These are phyloP conservation scores for Bolborhynchus lineola DNA, from an alignment of 2,113 vertebrate genomes.

Conservation along the genomic window DNA sequence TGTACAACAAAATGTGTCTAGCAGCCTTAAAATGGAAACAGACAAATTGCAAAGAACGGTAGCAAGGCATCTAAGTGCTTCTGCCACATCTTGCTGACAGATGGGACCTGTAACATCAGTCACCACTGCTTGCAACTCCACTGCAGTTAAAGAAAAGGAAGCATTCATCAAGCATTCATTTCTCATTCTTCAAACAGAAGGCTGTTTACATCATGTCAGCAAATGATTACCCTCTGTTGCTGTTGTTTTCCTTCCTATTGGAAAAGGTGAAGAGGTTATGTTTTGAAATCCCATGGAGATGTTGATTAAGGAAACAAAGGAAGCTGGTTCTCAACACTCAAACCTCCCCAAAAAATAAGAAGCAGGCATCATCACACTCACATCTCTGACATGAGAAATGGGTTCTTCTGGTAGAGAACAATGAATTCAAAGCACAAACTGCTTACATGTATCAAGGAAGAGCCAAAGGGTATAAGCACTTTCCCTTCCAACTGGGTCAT, in stretches of 20 bases:
- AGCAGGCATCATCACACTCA: not conserved
- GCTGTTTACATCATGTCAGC: constrained; percentile 58
- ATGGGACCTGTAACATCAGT: constrained; percentile 26
- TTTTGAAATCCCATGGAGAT: constrained; percentile 38
- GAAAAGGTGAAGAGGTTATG: constrained; percentile 59
- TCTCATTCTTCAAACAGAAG: constrained; percentile 56
- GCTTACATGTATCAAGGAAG: not conserved
- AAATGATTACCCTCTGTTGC: constrained; percentile 46
- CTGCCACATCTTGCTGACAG: constrained; percentile 12
- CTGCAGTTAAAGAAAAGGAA: constrained; percentile 12
- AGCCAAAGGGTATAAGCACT: not conserved
- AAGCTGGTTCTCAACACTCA: constrained; percentile 28
- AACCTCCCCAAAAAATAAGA: not conserved
- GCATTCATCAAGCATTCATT: constrained; percentile 34
- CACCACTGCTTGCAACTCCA: not conserved
- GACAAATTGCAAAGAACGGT: constrained; percentile 22
- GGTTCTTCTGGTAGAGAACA: not conserved
- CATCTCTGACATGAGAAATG: not conserved
- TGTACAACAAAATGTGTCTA: constrained; percentile 19
- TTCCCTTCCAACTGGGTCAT: not conserved
- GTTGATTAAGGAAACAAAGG: constrained; percentile 64
- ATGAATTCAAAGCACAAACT: not conserved
- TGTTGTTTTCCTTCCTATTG: constrained; percentile 47
- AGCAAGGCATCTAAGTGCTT: not conserved
- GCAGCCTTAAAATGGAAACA: constrained; percentile 58